Evolutionary conservation across 1,140 invertebrate species (phyloP).

Genomic region (Trissolcus basalis): DNA sequence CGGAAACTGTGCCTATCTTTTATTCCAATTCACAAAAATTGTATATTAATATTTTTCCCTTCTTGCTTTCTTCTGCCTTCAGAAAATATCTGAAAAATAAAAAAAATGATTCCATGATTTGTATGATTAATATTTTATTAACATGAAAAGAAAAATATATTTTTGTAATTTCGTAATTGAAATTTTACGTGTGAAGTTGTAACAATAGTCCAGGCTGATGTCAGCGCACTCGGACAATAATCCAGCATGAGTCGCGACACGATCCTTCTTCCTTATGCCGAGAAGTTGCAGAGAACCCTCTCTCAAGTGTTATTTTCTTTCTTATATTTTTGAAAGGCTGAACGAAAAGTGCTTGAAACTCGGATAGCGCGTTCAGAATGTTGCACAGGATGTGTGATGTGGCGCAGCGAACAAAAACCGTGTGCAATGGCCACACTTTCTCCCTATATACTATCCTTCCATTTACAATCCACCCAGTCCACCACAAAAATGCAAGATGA

Average conservation of each 20-base stretch:
- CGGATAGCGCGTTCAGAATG: slow-evolving; percentile 50
- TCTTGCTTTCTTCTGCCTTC: too few species aligned
- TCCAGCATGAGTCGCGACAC: slow-evolving; percentile 46
- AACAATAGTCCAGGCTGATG: slow-evolving; percentile 45
- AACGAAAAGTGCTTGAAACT: slow-evolving; percentile 60
- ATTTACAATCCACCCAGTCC: slow-evolving; percentile 22
- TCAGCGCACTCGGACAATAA: slow-evolving; percentile 35
- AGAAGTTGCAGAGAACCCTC: slow-evolving; percentile 54
- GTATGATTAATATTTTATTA: too few species aligned
- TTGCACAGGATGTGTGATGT: slow-evolving; percentile 39
- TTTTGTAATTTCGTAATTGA: slow-evolving; percentile 28
- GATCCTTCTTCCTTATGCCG: slow-evolving; percentile 62
- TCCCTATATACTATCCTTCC: slow-evolving; percentile 45
- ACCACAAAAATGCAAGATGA: slow-evolving; percentile 49
- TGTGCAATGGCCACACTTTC: slow-evolving; percentile 34
- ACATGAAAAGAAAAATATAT: too few species aligned
- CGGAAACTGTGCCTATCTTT: slow-evolving; percentile 63
- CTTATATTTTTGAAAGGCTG: slow-evolving; percentile 59
- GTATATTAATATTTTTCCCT: background rate
- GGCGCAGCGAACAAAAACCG: slow-evolving; percentile 42
- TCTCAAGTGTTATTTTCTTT: slow-evolving; percentile 65
- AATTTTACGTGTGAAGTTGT: slow-evolving; percentile 50
- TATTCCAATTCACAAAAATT: background rate
- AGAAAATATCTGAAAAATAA: too few species aligned
- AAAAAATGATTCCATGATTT: too few species aligned